Evolutionary conservation across 2,888 invertebrate species (phyloP), one percentile per base, ranked within the genome.

Genomic region (Panzeria rudis): DNA sequence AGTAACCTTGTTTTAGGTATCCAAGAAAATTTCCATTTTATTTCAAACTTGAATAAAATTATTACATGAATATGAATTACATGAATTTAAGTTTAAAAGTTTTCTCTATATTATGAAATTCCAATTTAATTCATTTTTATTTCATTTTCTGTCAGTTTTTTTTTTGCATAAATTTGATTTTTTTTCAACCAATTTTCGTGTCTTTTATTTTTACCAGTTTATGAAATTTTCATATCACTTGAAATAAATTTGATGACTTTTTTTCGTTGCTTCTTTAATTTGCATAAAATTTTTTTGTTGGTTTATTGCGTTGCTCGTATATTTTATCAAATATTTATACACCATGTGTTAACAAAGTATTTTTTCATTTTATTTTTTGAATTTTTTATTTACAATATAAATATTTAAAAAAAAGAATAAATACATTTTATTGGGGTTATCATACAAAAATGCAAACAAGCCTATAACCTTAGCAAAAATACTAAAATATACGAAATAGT

Each of bases 361-460:
- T 13, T 59, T 44, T 59, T 56, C 47, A 56, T 72, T 32, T 61
- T 25, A n/a, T 71, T 66, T 77, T 66, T 66, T 79, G 20, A 35
- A 52, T 66, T 79, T 72, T 50, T 72, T 61, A 71, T 72, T 73
- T 66, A 44, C 44, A 44, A 50, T 47, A 68, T 76, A 76, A 52
- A 44, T 69, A 69, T 78, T 68, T 52, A 56, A 56, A 69, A 66
- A 77, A 54, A 52, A 62, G 9, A 54, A 29, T 29, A 29, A 64
- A 71, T 77, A 83, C 82, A 56, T 83, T 83, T 83, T 83, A 83
- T 83, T 83, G 82, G 82, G 82, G 82, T 83, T 83, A 83, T 83
- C 82, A 83, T 66, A 83, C 82, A 76, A 77, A 82, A 77, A 83
- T 77, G 82, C 82, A 71, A 83, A 77, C 56, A n/a, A 77, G 35